These are phyloP conservation scores for Drosophila ananassae DNA, from an alignment of 1,140 invertebrate genomes.

Conservation along the genomic window DNA sequence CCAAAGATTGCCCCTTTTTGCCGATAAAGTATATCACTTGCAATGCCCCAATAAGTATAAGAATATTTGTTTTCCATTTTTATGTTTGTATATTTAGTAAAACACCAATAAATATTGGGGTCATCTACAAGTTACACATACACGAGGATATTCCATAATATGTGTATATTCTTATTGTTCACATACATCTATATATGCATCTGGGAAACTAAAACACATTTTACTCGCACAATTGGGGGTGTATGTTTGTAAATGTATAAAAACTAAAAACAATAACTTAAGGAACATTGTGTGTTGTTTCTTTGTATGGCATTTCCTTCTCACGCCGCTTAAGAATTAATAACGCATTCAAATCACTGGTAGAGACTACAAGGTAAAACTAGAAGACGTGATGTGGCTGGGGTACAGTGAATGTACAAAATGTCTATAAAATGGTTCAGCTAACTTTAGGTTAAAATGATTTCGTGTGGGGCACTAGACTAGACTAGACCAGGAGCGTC, in stretches of 20 bases:
- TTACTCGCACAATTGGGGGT: slow-evolving; percentile 13
- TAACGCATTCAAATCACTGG: slow-evolving; percentile 51
- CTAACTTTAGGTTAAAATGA: slow-evolving; percentile 45
- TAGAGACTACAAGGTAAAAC: slow-evolving; percentile 52
- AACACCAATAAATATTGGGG: slow-evolving; percentile 68
- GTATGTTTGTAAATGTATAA: slow-evolving; percentile 17
- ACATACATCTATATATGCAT: slow-evolving; percentile 30
- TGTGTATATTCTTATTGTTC: slow-evolving; percentile 27
- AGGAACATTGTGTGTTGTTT: slow-evolving; percentile 48
- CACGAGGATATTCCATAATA: slow-evolving; percentile 59
- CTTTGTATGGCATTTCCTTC: slow-evolving; percentile 35
- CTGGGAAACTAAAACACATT: slow-evolving; percentile 35
- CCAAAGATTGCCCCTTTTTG: too few relatives aligned
- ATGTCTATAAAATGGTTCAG: slow-evolving; percentile 31
- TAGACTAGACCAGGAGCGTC: slow-evolving; percentile 51
- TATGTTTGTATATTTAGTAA: slow-evolving; percentile 42
- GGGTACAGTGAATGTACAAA: slow-evolving; percentile 30
- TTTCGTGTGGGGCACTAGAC: slow-evolving; percentile 1
- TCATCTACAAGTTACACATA: slow-evolving; percentile 71
- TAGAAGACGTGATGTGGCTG: slow-evolving; percentile 54
- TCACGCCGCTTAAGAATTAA: slow-evolving; percentile 30
- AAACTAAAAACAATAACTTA: slow-evolving; percentile 53
- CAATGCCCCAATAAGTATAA: not conserved
- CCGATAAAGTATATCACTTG: too few relatives aligned
- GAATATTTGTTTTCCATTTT: slow-evolving; percentile 38